A percentile compares a stretch with the other conserved stretches of the same genome.
Evolutionary conservation across 2,797 vertebrate genomes (phyloP).

Genomic region (Melopsittacus undulatus): DNA sequence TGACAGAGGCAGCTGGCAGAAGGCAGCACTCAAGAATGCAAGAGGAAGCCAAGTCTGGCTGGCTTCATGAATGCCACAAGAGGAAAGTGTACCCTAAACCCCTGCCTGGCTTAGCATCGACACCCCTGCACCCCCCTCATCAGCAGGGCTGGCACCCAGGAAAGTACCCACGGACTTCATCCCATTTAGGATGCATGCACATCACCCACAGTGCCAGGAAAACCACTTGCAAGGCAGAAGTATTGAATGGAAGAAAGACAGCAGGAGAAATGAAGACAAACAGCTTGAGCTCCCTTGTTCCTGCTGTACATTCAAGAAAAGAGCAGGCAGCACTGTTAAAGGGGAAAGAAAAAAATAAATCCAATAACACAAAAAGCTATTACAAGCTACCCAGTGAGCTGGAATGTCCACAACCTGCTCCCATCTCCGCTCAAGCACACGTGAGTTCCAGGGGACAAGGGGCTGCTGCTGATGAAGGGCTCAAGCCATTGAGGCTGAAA

Average conservation of each 20-base stretch:
- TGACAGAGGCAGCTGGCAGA: not conserved
- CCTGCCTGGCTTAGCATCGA: no score
- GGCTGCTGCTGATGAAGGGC: not conserved
- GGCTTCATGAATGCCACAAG: accelerated
- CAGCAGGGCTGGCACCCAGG: accelerated
- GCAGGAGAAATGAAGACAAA: conserved; percentile 11
- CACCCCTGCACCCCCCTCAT: no score
- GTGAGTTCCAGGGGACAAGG: accelerated
- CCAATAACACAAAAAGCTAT: not conserved
- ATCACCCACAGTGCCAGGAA: accelerated
- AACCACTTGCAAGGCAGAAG: accelerated
- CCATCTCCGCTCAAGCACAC: accelerated
- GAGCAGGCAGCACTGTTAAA: not conserved
- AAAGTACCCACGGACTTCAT: not conserved
- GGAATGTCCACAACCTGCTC: not conserved
- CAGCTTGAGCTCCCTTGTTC: conserved; percentile 22
- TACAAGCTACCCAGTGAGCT: not conserved
- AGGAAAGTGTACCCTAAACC: accelerated
- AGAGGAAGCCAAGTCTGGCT: not conserved
- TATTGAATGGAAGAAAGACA: not conserved
- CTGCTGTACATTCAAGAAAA: not conserved
- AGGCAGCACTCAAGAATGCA: not conserved
- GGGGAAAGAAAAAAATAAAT: not conserved
- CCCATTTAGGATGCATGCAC: accelerated
- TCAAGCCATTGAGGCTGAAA: not conserved